Conservation (phyloP, 1,140 invertebrate genomes). For the Polyergus mexicanus region DNA sequence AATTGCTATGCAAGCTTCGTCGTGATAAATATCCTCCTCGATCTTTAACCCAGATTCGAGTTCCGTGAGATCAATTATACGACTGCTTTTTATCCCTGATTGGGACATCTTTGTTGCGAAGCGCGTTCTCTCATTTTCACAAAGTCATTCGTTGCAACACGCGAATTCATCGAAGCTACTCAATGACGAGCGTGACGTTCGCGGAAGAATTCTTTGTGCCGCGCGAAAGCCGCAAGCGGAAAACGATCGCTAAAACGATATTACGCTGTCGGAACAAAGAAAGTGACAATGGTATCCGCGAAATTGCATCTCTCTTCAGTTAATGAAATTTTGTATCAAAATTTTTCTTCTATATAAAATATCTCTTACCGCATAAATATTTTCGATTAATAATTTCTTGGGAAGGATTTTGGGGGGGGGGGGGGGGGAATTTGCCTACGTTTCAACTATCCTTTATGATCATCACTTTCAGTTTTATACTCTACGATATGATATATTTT, state of each 20-base stretch:
- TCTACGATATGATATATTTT: not conserved
- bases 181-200: slow-evolving; percentile 45
- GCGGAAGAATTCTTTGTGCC: slow-evolving; percentile 23
- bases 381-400: not conserved
- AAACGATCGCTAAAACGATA: slow-evolving; percentile 11
- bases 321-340: not conserved
- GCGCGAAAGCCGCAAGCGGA: slow-evolving; percentile 1
- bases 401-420: not conserved
- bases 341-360: not conserved
- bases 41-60: slow-evolving; percentile 50
- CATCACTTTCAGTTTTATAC: slow-evolving; percentile 1
- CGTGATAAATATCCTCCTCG: slow-evolving; percentile 9
- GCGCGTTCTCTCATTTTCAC: slow-evolving; percentile 15
- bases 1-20: not conserved
- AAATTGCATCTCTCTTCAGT: not conserved
- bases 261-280: not conserved
- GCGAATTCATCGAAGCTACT: slow-evolving; percentile 30
- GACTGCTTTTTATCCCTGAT: slow-evolving; percentile 42
- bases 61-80: slow-evolving; percentile 46
- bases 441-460: not conserved
- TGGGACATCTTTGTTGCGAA: slow-evolving; percentile 40
- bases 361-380: not conserved
- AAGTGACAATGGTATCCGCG: not conserved
- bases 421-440: not conserved
- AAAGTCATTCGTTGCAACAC: slow-evolving; percentile 15